Conservation (phyloP, 1,140 invertebrate genomes). For the Alviniconcha marisindica region DNA sequence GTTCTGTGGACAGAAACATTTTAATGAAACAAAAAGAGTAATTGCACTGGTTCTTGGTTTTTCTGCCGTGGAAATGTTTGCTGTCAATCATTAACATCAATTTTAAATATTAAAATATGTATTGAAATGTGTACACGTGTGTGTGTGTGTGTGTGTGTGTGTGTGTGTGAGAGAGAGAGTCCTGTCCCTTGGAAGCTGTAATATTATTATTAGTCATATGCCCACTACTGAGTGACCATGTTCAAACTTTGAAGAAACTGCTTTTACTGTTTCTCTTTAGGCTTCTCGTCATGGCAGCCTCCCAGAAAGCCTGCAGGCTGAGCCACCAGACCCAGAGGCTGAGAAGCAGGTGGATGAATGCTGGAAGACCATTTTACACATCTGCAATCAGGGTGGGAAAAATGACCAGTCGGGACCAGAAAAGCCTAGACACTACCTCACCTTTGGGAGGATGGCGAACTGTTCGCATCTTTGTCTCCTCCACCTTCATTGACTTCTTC, state of each 20-base stretch:
- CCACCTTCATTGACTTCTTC: constrained; percentile 75
- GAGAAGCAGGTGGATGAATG: neutral
- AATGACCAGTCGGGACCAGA: neutral
- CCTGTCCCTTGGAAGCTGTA: too few relatives aligned
- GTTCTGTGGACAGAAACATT: too few relatives aligned
- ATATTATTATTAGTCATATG: too few relatives aligned
- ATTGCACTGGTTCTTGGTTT: too few relatives aligned
- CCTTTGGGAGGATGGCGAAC: constrained; percentile 61
- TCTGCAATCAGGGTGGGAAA: constrained; percentile 10
- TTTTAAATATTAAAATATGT: neutral
- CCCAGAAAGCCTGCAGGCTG: neutral
- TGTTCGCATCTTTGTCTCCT: constrained; percentile 74
- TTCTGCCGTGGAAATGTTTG: too few relatives aligned
- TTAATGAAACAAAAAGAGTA: too few relatives aligned
- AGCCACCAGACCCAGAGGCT: constrained; percentile 18
- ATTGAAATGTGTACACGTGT: neutral
- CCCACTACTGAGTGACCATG: too few relatives aligned
- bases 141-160: neutral
- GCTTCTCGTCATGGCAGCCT: neutral
- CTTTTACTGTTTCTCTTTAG: too few relatives aligned
- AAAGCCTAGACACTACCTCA: neutral
- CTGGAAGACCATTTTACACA: neutral
- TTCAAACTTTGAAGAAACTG: too few relatives aligned
- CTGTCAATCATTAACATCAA: neutral
- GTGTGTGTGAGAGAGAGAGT: constrained; percentile 12